A percentile compares a stretch with the other conserved stretches of the same genome.
These are phyloP conservation scores for Notechis scutatus DNA, from an alignment of 2,113 vertebrate species.

Conservation along the genomic window DNA sequence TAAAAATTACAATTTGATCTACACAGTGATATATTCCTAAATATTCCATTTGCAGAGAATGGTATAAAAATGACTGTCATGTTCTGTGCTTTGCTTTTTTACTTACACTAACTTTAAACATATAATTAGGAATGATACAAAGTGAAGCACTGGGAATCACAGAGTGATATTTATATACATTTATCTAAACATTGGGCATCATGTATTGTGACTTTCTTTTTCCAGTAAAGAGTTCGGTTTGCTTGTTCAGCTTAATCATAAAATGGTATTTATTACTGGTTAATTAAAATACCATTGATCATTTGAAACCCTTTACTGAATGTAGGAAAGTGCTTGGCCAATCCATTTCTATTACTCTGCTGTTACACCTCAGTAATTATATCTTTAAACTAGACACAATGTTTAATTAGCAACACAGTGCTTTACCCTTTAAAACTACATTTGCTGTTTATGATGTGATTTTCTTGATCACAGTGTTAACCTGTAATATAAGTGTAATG, in stretches of 20 bases:
- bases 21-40: neutral
- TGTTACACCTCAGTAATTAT: constrained; percentile 48
- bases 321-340: neutral
- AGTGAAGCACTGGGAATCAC: neutral
- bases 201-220: constrained; percentile 8
- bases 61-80: neutral
- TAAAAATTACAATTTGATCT: neutral
- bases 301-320: constrained; percentile 35
- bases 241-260: constrained; percentile 29
- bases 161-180: neutral
- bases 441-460: constrained; percentile 54
- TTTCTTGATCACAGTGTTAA: constrained; percentile 51
- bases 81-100: neutral
- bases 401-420: constrained; percentile 54
- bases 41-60: neutral
- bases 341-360: constrained; percentile 38
- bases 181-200: neutral
- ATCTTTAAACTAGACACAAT: constrained; percentile 48
- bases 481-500: neutral
- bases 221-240: constrained; percentile 18
- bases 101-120: neutral
- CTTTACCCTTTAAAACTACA: constrained; percentile 59
- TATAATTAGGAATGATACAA: neutral
- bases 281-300: constrained; percentile 52
- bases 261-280: constrained; percentile 24